Percentiles rank a stretch among this genome's conserved stretches.
Evolutionary conservation across 2,113 vertebrate species (phyloP).

Genomic region (Calidris pugnax): DNA sequence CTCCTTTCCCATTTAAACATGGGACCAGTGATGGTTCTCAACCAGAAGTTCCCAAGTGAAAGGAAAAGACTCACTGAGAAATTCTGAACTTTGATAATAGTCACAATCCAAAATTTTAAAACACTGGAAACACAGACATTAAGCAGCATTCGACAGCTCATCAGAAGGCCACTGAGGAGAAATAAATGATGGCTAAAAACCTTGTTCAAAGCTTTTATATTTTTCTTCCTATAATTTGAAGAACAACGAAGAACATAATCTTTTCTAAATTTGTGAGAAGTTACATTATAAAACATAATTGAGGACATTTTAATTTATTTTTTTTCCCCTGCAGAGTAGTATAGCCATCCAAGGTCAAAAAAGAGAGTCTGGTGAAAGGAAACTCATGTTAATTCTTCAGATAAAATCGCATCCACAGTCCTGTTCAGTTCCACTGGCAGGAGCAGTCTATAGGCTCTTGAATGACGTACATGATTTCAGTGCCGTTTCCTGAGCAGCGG

Average conservation of each 20-base stretch:
- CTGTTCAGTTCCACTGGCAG: constrained; percentile 91
- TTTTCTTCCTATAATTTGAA: background rate
- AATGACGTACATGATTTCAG: constrained; percentile 86
- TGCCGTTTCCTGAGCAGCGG: constrained; percentile 91
- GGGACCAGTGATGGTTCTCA: background rate
- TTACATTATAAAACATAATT: background rate
- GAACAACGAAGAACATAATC: background rate
- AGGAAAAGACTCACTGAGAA: background rate
- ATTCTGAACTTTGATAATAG: background rate
- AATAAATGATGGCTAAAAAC: background rate
- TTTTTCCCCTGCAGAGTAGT: background rate
- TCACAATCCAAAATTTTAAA: background rate
- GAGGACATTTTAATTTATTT: background rate
- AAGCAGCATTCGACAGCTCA: background rate
- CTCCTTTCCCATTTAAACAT: background rate
- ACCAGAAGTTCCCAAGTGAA: background rate
- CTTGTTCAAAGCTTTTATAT: background rate
- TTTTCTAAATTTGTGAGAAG: background rate
- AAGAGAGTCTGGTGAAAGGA: background rate
- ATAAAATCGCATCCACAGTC: background rate
- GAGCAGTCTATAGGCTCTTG: constrained; percentile 94
- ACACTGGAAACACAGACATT: background rate
- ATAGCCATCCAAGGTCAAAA: background rate
- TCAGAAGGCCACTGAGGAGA: background rate
- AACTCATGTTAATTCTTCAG: background rate